phyloP scores from a whole-genome alignment of 1,140 invertebrate genomes.

The Aphaenogaster floridana region DNA sequence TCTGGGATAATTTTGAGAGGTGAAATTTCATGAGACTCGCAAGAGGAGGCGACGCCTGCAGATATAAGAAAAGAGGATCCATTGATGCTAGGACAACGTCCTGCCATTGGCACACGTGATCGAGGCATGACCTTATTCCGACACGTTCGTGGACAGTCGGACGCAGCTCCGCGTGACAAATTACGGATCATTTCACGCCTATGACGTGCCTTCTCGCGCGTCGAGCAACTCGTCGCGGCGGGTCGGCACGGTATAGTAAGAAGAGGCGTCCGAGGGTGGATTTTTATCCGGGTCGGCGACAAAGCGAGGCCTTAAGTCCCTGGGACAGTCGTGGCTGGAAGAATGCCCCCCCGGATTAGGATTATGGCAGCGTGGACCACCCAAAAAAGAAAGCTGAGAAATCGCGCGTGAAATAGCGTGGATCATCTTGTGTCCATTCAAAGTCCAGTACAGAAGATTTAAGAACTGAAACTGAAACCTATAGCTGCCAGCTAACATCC shows the following conservation, averaged over 20 bases:
- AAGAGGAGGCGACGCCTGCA: slow-evolving; percentile 15
- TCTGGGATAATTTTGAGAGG: background rate
- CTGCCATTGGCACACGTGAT: slow-evolving; percentile 48
- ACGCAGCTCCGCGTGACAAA: slow-evolving; percentile 76
- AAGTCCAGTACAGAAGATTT: background rate
- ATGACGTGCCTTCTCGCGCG: slow-evolving; percentile 75
- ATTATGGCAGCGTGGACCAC: slow-evolving; percentile 78
- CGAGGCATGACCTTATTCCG: slow-evolving; percentile 57
- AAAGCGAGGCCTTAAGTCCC: slow-evolving; percentile 75
- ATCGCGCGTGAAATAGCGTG: slow-evolving; percentile 75
- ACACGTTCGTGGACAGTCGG: slow-evolving; percentile 62
- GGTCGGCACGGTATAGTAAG: slow-evolving; percentile 66
- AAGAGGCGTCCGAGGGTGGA: slow-evolving; percentile 71
- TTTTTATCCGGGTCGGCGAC: slow-evolving; percentile 67
- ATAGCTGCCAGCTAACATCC: too few species aligned
- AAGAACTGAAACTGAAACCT: background rate
- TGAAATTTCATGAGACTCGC: background rate
- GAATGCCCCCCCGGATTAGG: slow-evolving; percentile 83
- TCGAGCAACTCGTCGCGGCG: slow-evolving; percentile 42
- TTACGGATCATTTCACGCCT: slow-evolving; percentile 82
- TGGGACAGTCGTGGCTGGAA: slow-evolving; percentile 80
- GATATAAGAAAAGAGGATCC: slow-evolving; percentile 50
- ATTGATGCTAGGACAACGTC: slow-evolving; percentile 56
- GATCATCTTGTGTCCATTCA: slow-evolving; percentile 65
- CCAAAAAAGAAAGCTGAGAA: slow-evolving; percentile 72